A percentile compares a stretch with the other conserved stretches of the same genome.
These are phyloP conservation scores for Agelaius phoeniceus DNA, from an alignment of 2,113 vertebrate species.

Conservation along the genomic window DNA sequence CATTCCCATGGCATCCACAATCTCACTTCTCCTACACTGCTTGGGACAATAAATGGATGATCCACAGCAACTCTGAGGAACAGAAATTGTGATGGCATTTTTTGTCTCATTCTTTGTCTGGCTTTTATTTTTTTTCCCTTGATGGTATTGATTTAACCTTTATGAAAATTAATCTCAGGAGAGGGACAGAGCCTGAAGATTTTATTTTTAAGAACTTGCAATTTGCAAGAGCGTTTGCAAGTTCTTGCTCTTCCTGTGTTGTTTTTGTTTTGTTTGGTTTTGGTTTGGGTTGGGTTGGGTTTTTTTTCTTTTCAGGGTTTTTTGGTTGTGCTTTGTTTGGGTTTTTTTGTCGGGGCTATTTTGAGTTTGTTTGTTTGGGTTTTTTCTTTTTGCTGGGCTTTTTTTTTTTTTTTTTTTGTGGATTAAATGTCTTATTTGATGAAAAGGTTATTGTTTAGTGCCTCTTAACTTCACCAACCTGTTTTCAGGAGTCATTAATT, in stretches of 20 bases:
- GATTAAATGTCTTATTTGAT: background rate
- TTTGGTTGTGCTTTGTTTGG: background rate
- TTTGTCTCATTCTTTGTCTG: background rate
- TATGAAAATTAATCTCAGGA: constrained; percentile 44
- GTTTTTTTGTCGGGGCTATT: too few species aligned
- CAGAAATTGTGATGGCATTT: background rate
- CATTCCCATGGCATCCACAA: background rate
- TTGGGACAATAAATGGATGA: background rate
- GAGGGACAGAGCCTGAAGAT: background rate
- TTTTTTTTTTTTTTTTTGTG: too few species aligned
- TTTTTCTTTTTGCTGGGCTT: background rate
- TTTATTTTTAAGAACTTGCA: background rate
- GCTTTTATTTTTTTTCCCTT: background rate
- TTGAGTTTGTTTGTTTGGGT: background rate
- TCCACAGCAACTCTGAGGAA: background rate
- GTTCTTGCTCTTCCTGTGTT: background rate
- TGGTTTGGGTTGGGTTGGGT: background rate
- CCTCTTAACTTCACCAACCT: background rate
- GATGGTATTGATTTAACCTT: constrained; percentile 21
- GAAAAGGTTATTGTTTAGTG: background rate
- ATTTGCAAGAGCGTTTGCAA: constrained; percentile 16
- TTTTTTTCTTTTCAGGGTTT: background rate
- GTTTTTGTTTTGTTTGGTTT: background rate
- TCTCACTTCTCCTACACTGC: background rate
- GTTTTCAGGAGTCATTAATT: constrained; percentile 29